These are phyloP conservation scores for Anthrax anthrax DNA, from an alignment of 2,888 invertebrate genomes.

Conservation along the genomic window DNA sequence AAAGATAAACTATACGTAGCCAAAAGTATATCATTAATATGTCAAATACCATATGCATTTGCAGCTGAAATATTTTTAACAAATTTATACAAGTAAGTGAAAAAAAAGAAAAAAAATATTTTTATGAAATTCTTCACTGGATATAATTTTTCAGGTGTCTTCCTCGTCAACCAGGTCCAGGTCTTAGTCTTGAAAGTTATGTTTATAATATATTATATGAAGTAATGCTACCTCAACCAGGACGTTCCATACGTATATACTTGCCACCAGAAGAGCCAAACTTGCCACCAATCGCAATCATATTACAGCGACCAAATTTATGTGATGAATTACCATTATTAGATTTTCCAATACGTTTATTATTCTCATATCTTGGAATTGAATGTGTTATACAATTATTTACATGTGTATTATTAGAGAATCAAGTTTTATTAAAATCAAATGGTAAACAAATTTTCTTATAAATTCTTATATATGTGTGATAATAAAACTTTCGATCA, in stretches of 20 bases:
- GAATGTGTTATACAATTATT: slow-evolving; percentile 87
- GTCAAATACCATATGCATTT: slow-evolving; percentile 80
- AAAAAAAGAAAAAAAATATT: slow-evolving; percentile 6
- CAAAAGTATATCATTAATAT: slow-evolving; percentile 86
- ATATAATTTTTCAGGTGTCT: slow-evolving; percentile 44
- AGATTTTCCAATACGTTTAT: slow-evolving; percentile 78
- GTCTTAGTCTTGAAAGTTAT: slow-evolving; percentile 79
- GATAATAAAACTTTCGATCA: too few relatives aligned
- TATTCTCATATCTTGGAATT: slow-evolving; percentile 80
- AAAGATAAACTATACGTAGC: slow-evolving; percentile 92
- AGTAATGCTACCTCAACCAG: slow-evolving; percentile 77
- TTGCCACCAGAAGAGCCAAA: slow-evolving; percentile 57
- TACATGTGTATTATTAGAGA: slow-evolving; percentile 89
- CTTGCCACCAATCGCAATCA: slow-evolving; percentile 47
- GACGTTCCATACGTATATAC: slow-evolving; percentile 69
- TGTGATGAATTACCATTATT: slow-evolving; percentile 81
- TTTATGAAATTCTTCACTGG: background rate
- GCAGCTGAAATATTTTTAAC: slow-evolving; percentile 75
- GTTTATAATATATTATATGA: slow-evolving; percentile 92
- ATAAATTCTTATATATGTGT: background rate
- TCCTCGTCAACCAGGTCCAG: slow-evolving; percentile 59
- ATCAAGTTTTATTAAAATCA: slow-evolving; percentile 89
- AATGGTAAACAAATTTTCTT: slow-evolving; percentile 65
- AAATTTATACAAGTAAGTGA: slow-evolving; percentile 64
- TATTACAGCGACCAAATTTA: slow-evolving; percentile 60